Evolutionary conservation across 1,140 invertebrate genomes (phyloP).

Genomic region (Oreohelix idahoensis): DNA sequence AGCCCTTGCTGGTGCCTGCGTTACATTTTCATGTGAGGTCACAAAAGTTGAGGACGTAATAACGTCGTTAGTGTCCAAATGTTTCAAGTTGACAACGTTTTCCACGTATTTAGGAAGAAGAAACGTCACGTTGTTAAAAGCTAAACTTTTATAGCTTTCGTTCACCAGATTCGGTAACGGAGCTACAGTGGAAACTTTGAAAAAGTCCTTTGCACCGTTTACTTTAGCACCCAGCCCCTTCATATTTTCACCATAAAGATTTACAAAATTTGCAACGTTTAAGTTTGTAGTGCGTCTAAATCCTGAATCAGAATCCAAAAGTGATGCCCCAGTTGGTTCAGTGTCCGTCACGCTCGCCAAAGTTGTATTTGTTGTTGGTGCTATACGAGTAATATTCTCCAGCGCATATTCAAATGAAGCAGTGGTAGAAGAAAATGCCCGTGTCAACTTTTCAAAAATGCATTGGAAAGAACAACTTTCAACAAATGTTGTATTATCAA

Average conservation of each 20-base stretch:
- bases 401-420: neutral
- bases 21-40: neutral
- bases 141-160: no score
- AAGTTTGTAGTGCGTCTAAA: neutral
- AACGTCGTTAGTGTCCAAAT: no score
- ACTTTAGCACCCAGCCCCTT: neutral
- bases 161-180: neutral
- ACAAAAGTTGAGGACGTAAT: no score
- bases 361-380: neutral
- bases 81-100: no score
- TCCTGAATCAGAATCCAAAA: no score
- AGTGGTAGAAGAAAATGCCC: neutral
- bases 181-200: neutral
- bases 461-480: neutral
- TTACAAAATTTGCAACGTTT: neutral
- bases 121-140: no score
- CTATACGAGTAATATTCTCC: neutral
- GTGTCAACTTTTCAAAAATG: neutral
- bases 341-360: no score
- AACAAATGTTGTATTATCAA: neutral
- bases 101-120: no score
- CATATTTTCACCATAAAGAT: neutral
- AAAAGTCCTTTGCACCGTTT: neutral
- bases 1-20: neutral
- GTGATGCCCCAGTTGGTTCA: no score